Base-by-base conservation (phyloP, 2,113 vertebrate species). In the Glareola pratincola region DNA sequence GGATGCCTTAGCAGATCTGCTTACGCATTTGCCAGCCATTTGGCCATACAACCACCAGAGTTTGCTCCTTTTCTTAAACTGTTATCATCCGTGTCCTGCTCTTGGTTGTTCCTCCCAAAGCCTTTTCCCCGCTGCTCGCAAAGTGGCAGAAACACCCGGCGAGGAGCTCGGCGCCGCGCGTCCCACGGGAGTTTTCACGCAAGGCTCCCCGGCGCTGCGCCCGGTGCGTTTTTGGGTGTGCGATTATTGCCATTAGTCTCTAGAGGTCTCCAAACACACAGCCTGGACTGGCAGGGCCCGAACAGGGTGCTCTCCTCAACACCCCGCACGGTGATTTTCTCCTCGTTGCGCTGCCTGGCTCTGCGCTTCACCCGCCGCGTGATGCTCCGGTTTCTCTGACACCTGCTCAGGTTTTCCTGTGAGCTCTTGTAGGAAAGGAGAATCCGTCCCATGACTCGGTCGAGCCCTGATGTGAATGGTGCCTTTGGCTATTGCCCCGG, bases 201-300 rank as follows among this genome's bases (percentile, higher is more conserved):
- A 19, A 23, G 60, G 10, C 45, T 79, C 10, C 32, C 30, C 45
- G 20, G 62, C 1, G 4, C 29, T 26, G 12, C 18, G 6, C 22
- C 0, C 1, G 13, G 1, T 6, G 29, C 1, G 0, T 66, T 43
- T 67, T 47, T 57, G 64, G 57, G 51, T 0, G 2, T 72, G 91
- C 39, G 68, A 76, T 91, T 60, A 14, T 88, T 56, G 27, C 19
- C 51, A 14, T 36, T 7, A 26, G 64, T 76, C 91, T 95, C 78
- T 88, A 95, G 91, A 88, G 63, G 91, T 93, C 91, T 72, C 94
- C 94, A 93, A 22, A 88, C 39, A 14, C 87, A 60, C 53, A 72
- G 74, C 37, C 60, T 91, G 74, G 47, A 6, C 30, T 62, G 29
- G 26, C 32, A 47, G 74, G 63, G 67, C 34, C 68, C 37, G 56